Conservation (phyloP, 2,888 invertebrate species). For the Lutraria lutraria region DNA sequence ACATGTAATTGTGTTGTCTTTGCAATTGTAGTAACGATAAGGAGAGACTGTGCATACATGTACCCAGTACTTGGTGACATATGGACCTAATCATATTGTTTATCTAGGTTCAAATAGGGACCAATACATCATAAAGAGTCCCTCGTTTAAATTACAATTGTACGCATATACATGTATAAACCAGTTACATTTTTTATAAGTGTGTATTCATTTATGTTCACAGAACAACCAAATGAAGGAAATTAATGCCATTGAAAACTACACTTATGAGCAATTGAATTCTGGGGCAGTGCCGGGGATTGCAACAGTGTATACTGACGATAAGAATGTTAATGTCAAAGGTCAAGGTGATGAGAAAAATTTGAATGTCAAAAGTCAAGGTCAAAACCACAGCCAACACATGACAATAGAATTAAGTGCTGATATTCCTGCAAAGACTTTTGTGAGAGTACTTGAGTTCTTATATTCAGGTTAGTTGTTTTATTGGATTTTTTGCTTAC, state of each 20-base stretch:
- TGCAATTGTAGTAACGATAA: no score
- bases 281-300: constrained; percentile 80
- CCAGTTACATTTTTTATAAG: neutral
- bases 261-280: constrained; percentile 76
- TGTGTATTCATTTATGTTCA: neutral
- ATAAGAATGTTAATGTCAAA: constrained; percentile 53
- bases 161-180: neutral
- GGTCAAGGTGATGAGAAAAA: constrained; percentile 31
- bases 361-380: constrained; percentile 55
- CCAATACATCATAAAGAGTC: no score
- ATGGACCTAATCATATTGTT: no score
- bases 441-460: constrained; percentile 82
- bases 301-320: constrained; percentile 59
- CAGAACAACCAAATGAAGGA: constrained; percentile 76
- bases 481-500: neutral
- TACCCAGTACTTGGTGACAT: no score
- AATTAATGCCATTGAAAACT: constrained; percentile 71
- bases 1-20: no score
- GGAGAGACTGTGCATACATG: no score
- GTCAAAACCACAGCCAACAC: constrained; percentile 31
- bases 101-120: no score
- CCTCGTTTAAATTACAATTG: no score
- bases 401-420: constrained; percentile 78
- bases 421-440: constrained; percentile 79
- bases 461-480: constrained; percentile 81